Percentiles rank a stretch among this genome's conserved stretches.
These are phyloP conservation scores for Eupeodes corollae DNA, from an alignment of 1,140 invertebrate species.

Conservation along the genomic window DNA sequence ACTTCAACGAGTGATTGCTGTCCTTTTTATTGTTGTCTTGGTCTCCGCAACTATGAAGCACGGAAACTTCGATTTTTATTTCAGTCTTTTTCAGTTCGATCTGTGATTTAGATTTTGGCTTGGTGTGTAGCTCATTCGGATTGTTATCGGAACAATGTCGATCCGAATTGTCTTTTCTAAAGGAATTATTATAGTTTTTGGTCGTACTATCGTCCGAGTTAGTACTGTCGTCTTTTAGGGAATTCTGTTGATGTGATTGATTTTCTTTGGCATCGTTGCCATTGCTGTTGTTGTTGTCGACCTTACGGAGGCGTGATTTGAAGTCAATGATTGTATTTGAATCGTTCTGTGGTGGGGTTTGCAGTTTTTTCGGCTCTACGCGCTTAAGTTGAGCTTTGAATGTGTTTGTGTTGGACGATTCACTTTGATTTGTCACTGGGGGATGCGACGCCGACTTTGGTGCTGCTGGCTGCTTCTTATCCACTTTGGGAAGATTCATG, in stretches of 20 bases:
- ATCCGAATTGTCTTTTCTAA: neutral
- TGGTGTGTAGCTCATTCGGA: too few species aligned
- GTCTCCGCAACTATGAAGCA: constrained; percentile 7
- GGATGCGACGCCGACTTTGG: constrained; percentile 12
- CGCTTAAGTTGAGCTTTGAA: constrained; percentile 56
- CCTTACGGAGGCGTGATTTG: constrained; percentile 72
- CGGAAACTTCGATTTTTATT: constrained; percentile 33
- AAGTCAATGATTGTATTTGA: constrained; percentile 65
- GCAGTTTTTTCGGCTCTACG: constrained; percentile 48
- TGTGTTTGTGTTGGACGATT: constrained; percentile 23
- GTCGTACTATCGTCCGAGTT: neutral
- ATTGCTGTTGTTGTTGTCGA: constrained; percentile 44
- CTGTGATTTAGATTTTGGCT: neutral
- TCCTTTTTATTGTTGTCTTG: constrained; percentile 17
- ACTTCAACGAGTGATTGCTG: constrained; percentile 12
- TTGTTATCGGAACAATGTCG: neutral
- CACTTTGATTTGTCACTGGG: neutral
- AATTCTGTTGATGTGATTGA: constrained; percentile 7
- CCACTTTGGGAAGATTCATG: constrained; percentile 42
- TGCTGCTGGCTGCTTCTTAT: constrained; percentile 8
- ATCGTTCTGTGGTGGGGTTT: constrained; percentile 40
- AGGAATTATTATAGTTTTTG: constrained; percentile 1
- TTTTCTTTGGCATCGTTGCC: constrained; percentile 22
- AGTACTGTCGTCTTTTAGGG: constrained; percentile 6
- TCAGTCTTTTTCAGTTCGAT: constrained; percentile 32